phyloP scores from a whole-genome alignment of 30 jellyfish, hydroid and myxozoan genomes.

The Nemopilema nomurai region DNA sequence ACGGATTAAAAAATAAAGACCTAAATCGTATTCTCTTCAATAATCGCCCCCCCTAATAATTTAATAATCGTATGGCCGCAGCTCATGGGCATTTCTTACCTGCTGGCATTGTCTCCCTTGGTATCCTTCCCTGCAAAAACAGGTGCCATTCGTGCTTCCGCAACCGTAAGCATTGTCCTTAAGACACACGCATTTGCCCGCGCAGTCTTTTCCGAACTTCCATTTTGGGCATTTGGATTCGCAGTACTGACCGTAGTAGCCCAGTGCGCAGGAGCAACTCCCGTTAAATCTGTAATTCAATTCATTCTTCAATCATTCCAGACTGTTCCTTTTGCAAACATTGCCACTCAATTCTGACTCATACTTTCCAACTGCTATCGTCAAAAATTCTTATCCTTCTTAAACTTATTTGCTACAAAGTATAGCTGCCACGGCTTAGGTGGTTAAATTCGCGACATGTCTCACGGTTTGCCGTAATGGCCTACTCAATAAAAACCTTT shows the following conservation, averaged over 20 bases:
- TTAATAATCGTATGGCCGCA: too few species aligned
- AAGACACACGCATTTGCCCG: conserved; percentile 49
- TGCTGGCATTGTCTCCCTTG: conserved; percentile 64
- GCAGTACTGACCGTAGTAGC: conserved; percentile 79
- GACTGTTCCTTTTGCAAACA: neutral
- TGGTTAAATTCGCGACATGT: too few species aligned
- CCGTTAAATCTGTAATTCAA: conserved; percentile 73
- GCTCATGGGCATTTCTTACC: conserved; percentile 56
- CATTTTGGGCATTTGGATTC: conserved; percentile 62
- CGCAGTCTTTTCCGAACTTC: conserved; percentile 68
- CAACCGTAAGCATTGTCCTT: conserved; percentile 39
- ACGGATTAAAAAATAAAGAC: too few species aligned
- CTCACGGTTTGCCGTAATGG: too few species aligned
- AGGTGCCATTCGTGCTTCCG: conserved; percentile 70
- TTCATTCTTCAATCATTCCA: neutral
- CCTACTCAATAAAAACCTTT: too few species aligned
- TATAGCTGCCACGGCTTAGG: too few species aligned
- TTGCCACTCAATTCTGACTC: too few species aligned
- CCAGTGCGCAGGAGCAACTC: conserved; percentile 79
- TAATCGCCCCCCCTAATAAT: too few species aligned
- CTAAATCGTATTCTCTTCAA: too few species aligned
- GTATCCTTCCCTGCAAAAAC: conserved; percentile 83
- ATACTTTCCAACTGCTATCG: too few species aligned
- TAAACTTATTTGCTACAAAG: too few species aligned
- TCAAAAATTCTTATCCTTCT: too few species aligned